Evolutionary conservation across 2,113 vertebrate genomes (phyloP).

Genomic region (Thinocorus orbignyianus): DNA sequence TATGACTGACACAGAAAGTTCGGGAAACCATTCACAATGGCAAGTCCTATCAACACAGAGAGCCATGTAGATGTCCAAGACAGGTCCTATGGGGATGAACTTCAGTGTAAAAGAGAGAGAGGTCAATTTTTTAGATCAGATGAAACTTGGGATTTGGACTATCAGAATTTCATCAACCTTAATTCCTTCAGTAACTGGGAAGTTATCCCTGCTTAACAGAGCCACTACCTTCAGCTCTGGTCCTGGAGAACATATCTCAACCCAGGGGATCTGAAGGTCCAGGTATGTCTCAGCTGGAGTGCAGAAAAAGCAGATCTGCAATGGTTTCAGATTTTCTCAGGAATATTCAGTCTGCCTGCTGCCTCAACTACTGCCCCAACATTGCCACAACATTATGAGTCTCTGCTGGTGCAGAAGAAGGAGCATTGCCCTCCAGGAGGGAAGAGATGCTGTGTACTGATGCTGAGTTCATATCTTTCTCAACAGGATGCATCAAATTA

Average conservation of each 20-base stretch:
- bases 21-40: neutral
- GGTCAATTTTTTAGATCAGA: neutral
- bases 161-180: neutral
- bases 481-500: neutral
- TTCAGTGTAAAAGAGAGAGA: neutral
- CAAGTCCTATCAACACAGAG: neutral
- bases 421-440: neutral
- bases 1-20: neutral
- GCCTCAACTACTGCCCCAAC: neutral
- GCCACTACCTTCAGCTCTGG: neutral
- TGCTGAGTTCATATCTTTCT: neutral
- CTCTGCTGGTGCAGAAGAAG: neutral
- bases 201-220: neutral
- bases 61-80: neutral
- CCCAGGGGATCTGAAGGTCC: neutral
- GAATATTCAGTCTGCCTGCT: neutral
- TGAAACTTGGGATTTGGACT: neutral
- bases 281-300: neutral
- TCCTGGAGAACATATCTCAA: neutral
- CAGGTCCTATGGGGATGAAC: neutral
- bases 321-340: neutral
- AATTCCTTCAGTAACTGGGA: neutral
- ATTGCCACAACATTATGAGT: neutral
- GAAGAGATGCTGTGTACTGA: neutral
- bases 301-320: neutral